These are phyloP conservation scores for Mugil cephalus DNA, from an alignment of 2,113 vertebrate species.

Conservation along the genomic window DNA sequence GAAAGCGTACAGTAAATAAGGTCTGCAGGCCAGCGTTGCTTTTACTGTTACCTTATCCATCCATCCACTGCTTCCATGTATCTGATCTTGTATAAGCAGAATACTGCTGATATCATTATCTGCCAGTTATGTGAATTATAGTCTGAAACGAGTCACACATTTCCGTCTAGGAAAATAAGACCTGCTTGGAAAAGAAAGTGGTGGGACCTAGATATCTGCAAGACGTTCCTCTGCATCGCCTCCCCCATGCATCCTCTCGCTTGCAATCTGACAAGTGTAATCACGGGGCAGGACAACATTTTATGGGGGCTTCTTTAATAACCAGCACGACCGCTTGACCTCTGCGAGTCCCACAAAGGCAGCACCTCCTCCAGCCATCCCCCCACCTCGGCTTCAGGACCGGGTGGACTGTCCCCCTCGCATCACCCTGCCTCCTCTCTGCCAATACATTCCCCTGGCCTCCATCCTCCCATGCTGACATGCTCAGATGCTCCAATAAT, in stretches of 20 bases:
- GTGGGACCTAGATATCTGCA: constrained; percentile 46
- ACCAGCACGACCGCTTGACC: constrained; percentile 75
- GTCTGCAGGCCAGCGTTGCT: constrained; percentile 47
- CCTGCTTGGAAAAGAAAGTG: constrained; percentile 16
- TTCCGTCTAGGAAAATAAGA: constrained; percentile 13
- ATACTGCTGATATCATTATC: constrained; percentile 6
- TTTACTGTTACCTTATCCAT: constrained; percentile 27
- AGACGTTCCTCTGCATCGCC: constrained; percentile 55
- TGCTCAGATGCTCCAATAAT: constrained; percentile 79
- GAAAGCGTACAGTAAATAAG: constrained; percentile 55
- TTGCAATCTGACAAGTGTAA: constrained; percentile 78
- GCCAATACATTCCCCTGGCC: constrained; percentile 31
- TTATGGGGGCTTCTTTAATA: constrained; percentile 81
- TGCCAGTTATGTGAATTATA: constrained; percentile 36
- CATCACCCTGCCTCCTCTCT: constrained; percentile 37
- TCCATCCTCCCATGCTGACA: constrained; percentile 67
- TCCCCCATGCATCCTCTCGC: constrained; percentile 61
- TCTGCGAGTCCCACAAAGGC: constrained; percentile 73
- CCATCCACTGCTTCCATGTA: constrained; percentile 7
- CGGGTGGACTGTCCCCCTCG: constrained; percentile 51
- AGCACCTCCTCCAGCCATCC: constrained; percentile 40
- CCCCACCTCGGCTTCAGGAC: constrained; percentile 51
- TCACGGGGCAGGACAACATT: constrained; percentile 76
- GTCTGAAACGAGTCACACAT: constrained; percentile 25
- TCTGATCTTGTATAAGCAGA: constrained; percentile 14